phyloP scores from a whole-genome alignment of 2,888 invertebrate genomes.

The Callyntrura sp. region DNA sequence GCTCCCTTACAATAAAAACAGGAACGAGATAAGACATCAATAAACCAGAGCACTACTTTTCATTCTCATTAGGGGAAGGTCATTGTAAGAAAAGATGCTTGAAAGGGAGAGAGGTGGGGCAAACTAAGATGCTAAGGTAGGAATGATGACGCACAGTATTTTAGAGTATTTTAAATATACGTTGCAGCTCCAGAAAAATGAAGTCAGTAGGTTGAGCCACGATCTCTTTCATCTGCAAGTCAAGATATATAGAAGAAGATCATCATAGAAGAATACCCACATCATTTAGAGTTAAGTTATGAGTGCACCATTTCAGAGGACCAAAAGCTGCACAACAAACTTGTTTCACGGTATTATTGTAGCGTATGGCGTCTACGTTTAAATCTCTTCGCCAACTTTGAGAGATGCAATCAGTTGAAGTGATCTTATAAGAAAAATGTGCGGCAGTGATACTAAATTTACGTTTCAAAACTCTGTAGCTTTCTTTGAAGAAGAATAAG shows the following conservation, averaged over 20 bases:
- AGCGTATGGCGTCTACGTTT: not conserved
- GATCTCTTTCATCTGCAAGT: constrained; percentile 20
- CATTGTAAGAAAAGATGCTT: not conserved
- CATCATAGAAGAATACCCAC: no score
- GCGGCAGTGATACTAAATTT: not conserved
- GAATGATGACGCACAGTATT: constrained; percentile 51
- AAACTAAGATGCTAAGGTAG: not conserved
- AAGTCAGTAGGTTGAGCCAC: constrained; percentile 48
- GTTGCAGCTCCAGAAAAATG: constrained; percentile 59
- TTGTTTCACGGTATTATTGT: no score
- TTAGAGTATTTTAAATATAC: constrained; percentile 5
- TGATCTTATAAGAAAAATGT: no score
- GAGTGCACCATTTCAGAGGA: no score
- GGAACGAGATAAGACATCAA: not conserved
- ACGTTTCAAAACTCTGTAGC: not conserved
- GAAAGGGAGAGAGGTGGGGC: constrained; percentile 6
- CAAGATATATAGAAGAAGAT: no score
- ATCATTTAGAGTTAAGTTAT: no score
- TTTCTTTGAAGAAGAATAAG: not conserved
- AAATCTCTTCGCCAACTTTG: not conserved
- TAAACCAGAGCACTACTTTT: constrained; percentile 2
- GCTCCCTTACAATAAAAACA: not conserved
- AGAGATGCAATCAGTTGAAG: not conserved
- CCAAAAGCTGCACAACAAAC: no score
- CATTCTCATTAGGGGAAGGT: not conserved